These are phyloP conservation scores for Gambusia yucatana DNA, from an alignment of 2,797 vertebrate genomes.

Conservation along the genomic window DNA sequence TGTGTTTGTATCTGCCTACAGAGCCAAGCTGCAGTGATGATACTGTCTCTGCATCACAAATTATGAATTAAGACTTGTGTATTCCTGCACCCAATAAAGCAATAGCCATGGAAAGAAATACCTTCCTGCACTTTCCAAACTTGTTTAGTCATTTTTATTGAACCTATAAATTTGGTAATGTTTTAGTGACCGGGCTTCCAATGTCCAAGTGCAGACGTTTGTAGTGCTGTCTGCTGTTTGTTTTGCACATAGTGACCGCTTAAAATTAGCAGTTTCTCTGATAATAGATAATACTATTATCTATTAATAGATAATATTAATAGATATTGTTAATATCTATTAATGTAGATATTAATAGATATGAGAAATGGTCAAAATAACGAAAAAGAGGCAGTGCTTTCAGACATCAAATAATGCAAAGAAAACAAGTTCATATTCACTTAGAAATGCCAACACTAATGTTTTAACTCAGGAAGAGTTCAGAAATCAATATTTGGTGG, in stretches of 20 bases:
- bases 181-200: not conserved
- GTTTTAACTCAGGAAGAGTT: no score
- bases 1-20: conserved; percentile 30
- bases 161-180: not conserved
- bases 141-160: not conserved
- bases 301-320: no score
- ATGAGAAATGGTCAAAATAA: no score
- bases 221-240: not conserved
- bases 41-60: conserved; percentile 53
- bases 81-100: not conserved
- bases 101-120: conserved; percentile 17
- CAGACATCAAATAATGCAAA: no score
- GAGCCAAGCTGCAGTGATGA: conserved; percentile 51
- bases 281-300: no score
- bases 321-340: no score
- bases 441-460: no score
- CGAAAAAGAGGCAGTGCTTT: no score
- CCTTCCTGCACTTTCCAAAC: not conserved
- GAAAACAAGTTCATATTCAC: no score
- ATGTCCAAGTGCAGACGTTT: not conserved
- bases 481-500: no score
- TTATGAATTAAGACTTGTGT: conserved; percentile 19
- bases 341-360: no score
- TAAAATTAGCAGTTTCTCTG: no score
- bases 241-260: not conserved